These are phyloP conservation scores for Eupithecia subfuscata DNA, from an alignment of 2,888 invertebrate genomes.

Conservation along the genomic window DNA sequence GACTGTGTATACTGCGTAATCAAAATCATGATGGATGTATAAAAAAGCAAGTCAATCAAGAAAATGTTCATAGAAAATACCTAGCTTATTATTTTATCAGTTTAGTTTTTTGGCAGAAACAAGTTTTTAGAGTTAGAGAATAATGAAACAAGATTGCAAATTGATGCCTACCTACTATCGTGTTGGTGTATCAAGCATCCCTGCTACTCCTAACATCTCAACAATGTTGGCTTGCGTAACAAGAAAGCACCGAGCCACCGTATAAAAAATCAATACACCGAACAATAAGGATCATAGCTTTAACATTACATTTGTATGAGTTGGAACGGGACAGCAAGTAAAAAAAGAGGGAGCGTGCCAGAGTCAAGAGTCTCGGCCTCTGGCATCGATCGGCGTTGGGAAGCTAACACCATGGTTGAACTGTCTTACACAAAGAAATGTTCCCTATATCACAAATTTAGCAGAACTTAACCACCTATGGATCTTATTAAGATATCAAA, in stretches of 20 bases:
- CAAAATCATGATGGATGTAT: not conserved
- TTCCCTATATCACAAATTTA: constrained; percentile 45
- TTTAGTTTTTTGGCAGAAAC: not conserved
- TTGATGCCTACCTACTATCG: not conserved
- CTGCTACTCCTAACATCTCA: constrained; percentile 41
- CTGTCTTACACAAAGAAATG: constrained; percentile 43
- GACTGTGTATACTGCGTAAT: not conserved
- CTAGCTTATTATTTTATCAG: not conserved
- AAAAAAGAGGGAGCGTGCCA: constrained; percentile 67
- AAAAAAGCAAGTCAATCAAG: not conserved
- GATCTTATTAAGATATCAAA: constrained; percentile 58
- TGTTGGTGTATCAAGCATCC: constrained; percentile 43
- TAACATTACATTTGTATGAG: constrained; percentile 65
- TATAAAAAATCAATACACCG: constrained; percentile 79
- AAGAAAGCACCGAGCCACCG: constrained; percentile 56
- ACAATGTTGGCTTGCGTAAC: constrained; percentile 48
- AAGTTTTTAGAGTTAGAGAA: not conserved
- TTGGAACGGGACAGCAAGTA: constrained; percentile 69
- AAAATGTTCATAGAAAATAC: not conserved
- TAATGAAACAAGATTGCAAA: not conserved
- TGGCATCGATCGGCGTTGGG: constrained; percentile 74
- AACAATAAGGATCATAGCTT: constrained; percentile 73
- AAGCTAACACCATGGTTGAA: constrained; percentile 49
- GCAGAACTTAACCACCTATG: constrained; percentile 53
- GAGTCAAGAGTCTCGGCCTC: constrained; percentile 80